A percentile compares a stretch with the other conserved stretches of the same genome.
Evolutionary conservation across 2,797 vertebrate genomes (phyloP).

Genomic region (Pygocentrus nattereri): DNA sequence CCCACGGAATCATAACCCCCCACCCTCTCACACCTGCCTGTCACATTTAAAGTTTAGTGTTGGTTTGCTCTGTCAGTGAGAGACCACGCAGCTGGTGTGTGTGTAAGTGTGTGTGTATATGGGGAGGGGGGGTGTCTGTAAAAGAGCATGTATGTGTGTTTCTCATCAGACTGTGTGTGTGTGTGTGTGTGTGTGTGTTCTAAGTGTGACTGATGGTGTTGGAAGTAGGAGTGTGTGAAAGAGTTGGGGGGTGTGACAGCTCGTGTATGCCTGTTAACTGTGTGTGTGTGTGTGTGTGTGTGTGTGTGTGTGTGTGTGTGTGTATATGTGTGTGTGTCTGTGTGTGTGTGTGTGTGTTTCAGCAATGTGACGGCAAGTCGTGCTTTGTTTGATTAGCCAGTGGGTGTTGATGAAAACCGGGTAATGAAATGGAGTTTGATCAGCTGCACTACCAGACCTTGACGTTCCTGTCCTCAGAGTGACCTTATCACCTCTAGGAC

Average conservation of each 20-base stretch:
- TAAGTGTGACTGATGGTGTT: slow-evolving; percentile 42
- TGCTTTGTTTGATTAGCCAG: slow-evolving; percentile 46
- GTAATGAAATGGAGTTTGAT: slow-evolving; percentile 56
- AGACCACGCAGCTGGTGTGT: slow-evolving; percentile 43
- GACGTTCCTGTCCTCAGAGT: slow-evolving; percentile 15
- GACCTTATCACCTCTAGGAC: slow-evolving; percentile 23
- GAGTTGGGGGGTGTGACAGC: slow-evolving; percentile 55
- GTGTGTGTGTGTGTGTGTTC: slow-evolving; percentile 28
- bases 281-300: slow-evolving; percentile 44
- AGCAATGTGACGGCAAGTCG: slow-evolving; percentile 29
- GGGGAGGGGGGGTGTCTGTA: not conserved
- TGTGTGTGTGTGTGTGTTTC: slow-evolving; percentile 28
- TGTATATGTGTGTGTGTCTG: slow-evolving; percentile 31
- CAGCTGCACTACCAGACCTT: slow-evolving; percentile 42
- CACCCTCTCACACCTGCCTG: not conserved
- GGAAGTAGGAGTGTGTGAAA: slow-evolving; percentile 52
- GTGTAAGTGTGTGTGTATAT: slow-evolving; percentile 20
- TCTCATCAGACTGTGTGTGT: slow-evolving; percentile 25
- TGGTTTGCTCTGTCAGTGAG: slow-evolving; percentile 36
- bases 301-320: slow-evolving; percentile 21
- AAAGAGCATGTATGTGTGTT: slow-evolving; percentile 47
- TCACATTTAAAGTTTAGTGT: slow-evolving; percentile 12
- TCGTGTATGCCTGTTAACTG: slow-evolving; percentile 38
- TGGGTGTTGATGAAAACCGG: slow-evolving; percentile 44
- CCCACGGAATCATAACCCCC: no score